Percentiles rank a stretch among this genome's conserved stretches.
These are phyloP conservation scores for Sula dactylatra DNA, from an alignment of 2,113 vertebrate genomes.

Conservation along the genomic window DNA sequence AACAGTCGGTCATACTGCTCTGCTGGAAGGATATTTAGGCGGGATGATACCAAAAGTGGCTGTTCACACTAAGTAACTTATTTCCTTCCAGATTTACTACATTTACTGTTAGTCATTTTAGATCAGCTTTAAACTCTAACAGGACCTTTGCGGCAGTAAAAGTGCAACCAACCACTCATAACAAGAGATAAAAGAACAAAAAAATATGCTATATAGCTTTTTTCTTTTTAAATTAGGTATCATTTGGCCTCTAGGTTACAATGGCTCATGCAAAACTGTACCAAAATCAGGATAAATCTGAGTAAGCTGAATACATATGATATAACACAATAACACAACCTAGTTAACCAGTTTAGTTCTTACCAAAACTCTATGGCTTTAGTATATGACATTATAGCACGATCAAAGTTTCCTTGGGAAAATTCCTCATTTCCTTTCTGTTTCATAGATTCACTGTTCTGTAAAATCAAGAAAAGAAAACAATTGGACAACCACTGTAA, in stretches of 20 bases:
- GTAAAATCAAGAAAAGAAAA: constrained; percentile 26
- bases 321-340: not conserved
- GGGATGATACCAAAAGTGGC: not conserved
- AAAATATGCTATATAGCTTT: rapidly evolving
- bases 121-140: not conserved
- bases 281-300: not conserved
- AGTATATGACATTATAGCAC: constrained; percentile 82
- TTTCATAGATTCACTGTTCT: constrained; percentile 88
- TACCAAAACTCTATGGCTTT: constrained; percentile 87
- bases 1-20: not conserved
- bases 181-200: not conserved
- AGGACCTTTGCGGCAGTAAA: not conserved
- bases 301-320: not conserved
- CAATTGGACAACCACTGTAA: not conserved
- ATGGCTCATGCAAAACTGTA: not conserved
- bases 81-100: not conserved
- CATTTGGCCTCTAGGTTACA: not conserved
- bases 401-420: constrained; percentile 74
- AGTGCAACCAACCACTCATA: not conserved
- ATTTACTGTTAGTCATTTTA: not conserved
- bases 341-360: constrained; percentile 32
- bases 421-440: constrained; percentile 85
- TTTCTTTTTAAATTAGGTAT: not conserved
- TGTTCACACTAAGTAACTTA: not conserved
- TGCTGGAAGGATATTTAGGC: not conserved